Evolutionary conservation across 2,888 invertebrate species (phyloP).

Genomic region (Dynastes grantii): DNA sequence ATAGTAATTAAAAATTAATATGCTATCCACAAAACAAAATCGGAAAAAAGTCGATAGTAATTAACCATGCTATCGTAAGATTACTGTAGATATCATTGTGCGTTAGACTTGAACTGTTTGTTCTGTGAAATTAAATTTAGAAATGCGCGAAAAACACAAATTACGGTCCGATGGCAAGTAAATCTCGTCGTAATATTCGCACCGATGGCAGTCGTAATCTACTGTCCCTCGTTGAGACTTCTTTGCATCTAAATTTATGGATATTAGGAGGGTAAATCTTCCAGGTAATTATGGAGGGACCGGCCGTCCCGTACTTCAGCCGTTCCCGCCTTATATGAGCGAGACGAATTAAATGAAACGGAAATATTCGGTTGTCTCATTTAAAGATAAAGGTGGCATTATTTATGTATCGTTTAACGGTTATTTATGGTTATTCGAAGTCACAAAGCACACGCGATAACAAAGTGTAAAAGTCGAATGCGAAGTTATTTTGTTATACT

Average conservation of each 20-base stretch:
- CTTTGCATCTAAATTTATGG: slow-evolving; percentile 50
- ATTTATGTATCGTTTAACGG: slow-evolving; percentile 22
- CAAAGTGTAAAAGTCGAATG: not conserved
- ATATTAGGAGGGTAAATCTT: slow-evolving; percentile 52
- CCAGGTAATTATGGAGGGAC: slow-evolving; percentile 45
- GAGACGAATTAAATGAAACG: slow-evolving; percentile 36
- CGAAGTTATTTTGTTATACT: not conserved
- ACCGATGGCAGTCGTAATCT: slow-evolving; percentile 43
- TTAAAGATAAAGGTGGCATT: slow-evolving; percentile 35
- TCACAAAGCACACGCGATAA: not conserved
- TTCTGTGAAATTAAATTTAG: slow-evolving; percentile 27
- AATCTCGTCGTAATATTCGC: slow-evolving; percentile 40
- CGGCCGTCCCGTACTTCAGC: not conserved
- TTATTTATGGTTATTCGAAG: slow-evolving; percentile 30
- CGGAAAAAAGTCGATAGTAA: not conserved
- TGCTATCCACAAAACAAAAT: too few species aligned
- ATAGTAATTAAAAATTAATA: too few species aligned
- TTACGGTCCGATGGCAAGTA: slow-evolving; percentile 35
- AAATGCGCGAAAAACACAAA: slow-evolving; percentile 35
- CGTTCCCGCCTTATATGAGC: slow-evolving; percentile 7
- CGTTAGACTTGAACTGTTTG: slow-evolving; percentile 6
- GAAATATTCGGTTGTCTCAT: slow-evolving; percentile 41
- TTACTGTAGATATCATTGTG: slow-evolving; percentile 9
- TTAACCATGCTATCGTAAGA: not conserved
- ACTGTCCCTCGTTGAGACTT: slow-evolving; percentile 42